Conservation (phyloP, 2,113 vertebrate species). For the Apteryx owenii region DNA sequence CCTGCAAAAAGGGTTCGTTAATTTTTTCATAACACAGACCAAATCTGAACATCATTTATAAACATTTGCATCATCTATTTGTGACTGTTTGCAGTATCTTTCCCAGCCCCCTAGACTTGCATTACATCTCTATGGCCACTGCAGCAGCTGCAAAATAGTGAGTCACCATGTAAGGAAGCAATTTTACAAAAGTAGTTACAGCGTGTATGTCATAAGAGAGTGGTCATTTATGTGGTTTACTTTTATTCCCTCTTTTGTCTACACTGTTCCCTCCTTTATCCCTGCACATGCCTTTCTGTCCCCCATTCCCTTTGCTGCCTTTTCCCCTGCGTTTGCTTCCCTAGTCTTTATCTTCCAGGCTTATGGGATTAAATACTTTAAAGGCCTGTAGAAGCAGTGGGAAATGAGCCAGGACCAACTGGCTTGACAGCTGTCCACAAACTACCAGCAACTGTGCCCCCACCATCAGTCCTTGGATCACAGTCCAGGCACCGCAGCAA, state of each 20-base stretch:
- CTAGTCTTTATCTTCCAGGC: conserved; percentile 40
- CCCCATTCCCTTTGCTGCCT: not conserved
- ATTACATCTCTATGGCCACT: not conserved
- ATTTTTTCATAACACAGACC: not conserved
- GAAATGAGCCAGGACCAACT: conserved; percentile 32
- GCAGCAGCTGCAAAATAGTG: conserved; percentile 37
- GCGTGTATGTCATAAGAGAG: not conserved
- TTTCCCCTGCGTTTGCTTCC: not conserved
- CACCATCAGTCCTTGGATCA: not conserved
- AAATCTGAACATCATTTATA: not conserved
- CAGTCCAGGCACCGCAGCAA: not conserved
- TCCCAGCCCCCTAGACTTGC: not conserved
- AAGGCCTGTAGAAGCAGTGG: conserved; percentile 22
- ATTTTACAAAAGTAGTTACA: not conserved
- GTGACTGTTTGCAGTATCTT: not conserved
- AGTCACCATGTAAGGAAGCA: not conserved
- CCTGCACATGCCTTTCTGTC: not conserved
- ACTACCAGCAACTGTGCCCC: not conserved
- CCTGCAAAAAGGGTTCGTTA: not conserved
- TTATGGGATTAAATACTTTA: conserved; percentile 30
- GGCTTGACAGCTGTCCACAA: conserved; percentile 30
- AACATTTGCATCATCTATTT: not conserved
- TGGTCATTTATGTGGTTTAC: not conserved
- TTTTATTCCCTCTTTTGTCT: not conserved
- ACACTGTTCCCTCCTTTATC: not conserved